Evolutionary conservation across 2,113 vertebrate species (phyloP).

Genomic region (Dermatemys mawii): DNA sequence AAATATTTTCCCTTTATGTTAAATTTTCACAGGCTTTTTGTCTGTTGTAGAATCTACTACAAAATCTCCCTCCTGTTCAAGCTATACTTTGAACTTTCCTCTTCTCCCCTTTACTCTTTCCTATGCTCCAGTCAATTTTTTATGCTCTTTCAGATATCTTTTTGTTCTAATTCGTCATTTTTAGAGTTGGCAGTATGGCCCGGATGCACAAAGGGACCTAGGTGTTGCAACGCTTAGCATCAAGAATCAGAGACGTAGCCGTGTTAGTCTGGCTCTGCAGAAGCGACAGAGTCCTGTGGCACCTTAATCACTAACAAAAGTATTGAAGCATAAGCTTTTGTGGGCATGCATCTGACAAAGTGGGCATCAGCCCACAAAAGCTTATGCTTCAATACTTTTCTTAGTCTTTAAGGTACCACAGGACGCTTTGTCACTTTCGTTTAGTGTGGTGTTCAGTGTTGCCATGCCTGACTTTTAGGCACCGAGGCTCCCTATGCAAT

Average conservation of each 20-base stretch:
- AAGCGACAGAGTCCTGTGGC: no score
- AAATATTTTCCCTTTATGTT: neutral
- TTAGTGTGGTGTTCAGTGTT: no score
- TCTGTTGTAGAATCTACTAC: neutral
- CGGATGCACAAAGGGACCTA: neutral
- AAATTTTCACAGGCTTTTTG: neutral
- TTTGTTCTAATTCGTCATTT: neutral
- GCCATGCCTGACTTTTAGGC: neutral
- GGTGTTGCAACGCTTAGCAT: no score
- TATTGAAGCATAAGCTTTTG: no score
- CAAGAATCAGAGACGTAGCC: no score
- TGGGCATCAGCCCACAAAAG: no score
- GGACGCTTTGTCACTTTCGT: no score
- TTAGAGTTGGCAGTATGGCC: neutral
- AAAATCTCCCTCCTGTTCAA: neutral
- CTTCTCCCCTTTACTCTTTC: neutral
- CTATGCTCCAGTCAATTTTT: neutral
- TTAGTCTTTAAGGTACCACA: no score
- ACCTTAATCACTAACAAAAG: no score
- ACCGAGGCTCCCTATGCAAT: neutral
- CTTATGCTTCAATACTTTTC: no score
- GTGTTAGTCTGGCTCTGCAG: no score
- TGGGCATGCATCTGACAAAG: no score
- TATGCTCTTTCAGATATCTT: neutral
- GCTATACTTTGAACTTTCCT: neutral